A percentile compares a stretch with the other conserved stretches of the same genome.
Conservation (phyloP, 2,888 invertebrate genomes). For the Branchipolynoe longqiensis region DNA sequence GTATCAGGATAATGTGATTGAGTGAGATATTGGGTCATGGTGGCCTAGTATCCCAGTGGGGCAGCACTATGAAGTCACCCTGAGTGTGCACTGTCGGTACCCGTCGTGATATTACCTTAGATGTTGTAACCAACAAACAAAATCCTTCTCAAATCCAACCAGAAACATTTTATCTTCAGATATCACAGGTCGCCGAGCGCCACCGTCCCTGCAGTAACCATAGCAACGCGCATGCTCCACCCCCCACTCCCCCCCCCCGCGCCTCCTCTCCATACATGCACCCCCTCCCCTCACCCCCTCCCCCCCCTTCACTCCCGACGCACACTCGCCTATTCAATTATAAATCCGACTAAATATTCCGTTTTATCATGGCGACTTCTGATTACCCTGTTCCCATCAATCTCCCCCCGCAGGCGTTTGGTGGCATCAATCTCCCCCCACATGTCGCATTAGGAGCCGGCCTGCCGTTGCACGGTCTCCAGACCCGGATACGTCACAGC, state of each 20-base stretch:
- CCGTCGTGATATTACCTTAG: no score
- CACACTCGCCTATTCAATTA: constrained; percentile 31
- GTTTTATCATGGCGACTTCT: neutral
- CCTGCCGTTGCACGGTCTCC: no score
- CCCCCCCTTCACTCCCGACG: neutral
- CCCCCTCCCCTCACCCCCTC: no score
- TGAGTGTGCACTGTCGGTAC: no score
- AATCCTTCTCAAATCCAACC: constrained; percentile 4
- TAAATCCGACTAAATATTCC: constrained; percentile 31
- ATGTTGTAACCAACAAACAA: no score
- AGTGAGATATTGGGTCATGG: no score
- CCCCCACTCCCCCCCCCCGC: no score
- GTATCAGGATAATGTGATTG: no score
- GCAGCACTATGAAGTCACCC: no score
- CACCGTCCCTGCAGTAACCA: neutral
- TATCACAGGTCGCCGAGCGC: neutral
- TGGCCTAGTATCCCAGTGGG: no score
- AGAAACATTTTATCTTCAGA: neutral
- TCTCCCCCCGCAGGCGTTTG: neutral
- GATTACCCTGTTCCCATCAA: neutral
- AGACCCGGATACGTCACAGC: neutral
- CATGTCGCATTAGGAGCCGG: neutral
- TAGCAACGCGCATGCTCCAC: neutral
- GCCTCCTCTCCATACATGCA: no score
- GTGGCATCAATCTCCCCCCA: constrained; percentile 13